Base-by-base conservation (phyloP, 2,113 vertebrate genomes). In the Ophiodon elongatus region DNA sequence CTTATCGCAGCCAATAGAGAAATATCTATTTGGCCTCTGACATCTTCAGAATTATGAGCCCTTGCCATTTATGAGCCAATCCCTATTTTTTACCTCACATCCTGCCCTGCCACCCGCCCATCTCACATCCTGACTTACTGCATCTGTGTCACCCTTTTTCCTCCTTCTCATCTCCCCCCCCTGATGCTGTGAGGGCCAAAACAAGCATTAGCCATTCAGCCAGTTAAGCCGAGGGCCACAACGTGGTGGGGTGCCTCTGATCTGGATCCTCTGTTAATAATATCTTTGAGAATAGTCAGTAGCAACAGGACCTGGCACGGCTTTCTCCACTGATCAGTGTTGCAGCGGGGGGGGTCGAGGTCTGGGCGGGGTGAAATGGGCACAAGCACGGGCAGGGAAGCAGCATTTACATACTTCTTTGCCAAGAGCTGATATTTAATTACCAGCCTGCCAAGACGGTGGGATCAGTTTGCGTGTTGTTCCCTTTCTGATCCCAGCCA, bases 401-500 rank as follows among this genome's bases (percentile, higher is more conserved):
- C 79, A 45, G 56, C 83, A 76, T 92, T 91, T 88, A 77, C 88
- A 85, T 85, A 60, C 63, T 82, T 68, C 45, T 71, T 67, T 83
- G 92, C 91, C 91, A 89, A 88, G 79, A 91, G 80, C 82, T 84
- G 81, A 89, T 93, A 89, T 93, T 91, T 89, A 91, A 94, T 94
- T 88, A 93, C 69, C 80, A 77, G 80, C 29, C 59, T 84, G 89
- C 88, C 87, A 91, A 89, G 87, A 86, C 72, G 75, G 80, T 72
- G 77, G 80, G 81, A 90, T 90, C 67, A 74, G 71, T 90, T 86
- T 27, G 50, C 19, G 33, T 74, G 82, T 87, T 75, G 87, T 84
- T 92, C 73, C 68, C 66, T 85, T 87, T 90, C 60, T 86, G 83
- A 93, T 91, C 88, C 63, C 69, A 71, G 77, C 63, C 82, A 67